Evolutionary conservation across 2,113 vertebrate genomes (phyloP), one percentile per base, ranked within the genome.

Genomic region (Rhea americana): DNA sequence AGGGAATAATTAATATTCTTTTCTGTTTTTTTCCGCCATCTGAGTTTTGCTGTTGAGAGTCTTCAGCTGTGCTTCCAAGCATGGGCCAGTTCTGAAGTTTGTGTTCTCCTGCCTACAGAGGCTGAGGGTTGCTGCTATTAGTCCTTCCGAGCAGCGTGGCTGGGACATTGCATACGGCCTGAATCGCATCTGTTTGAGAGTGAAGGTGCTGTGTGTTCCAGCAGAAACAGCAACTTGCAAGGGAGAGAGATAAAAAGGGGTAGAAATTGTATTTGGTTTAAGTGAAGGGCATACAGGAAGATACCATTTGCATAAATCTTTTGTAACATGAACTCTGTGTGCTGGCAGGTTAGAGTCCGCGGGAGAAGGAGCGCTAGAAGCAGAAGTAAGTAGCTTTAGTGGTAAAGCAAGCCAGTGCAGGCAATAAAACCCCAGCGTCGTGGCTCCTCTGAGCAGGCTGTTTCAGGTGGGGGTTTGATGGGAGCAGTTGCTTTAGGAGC

Each of bases 341-440:
- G 26, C 41, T 75, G 16, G 32, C 0, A 0, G 25, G 26, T 55
- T 47, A 61, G 67, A 19, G 53, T 53, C 59, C 41, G 62, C 5
- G 25, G 55, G 68, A 51, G 30, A 65, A 71, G 65, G 6, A 17
- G 24, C 47, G 80, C 63, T 58, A 37, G n/a, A 43, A 45, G 48
- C 13, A 3, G 16, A 2, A 10, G 11, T 1, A 32, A 3, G 12
- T 7, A 8, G 4, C 15, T 68, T 43, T 39, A 35, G 43, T 6
- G 32, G 61, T 22, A 68, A 78, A 61, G 11, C 45, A 50, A 24
- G 10, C 2, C 25, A n/a, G n/a, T 3, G 30, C 48, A 61, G 75
- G 62, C 70, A 32, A 13, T 11, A 37, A 91, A 78, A 62, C 21
- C 21, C 24, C 25, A 0, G 0, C 26, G 67, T 20, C 3, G 0